phyloP scores from a whole-genome alignment of 2,888 invertebrate genomes.

The Nasonia oneida region DNA sequence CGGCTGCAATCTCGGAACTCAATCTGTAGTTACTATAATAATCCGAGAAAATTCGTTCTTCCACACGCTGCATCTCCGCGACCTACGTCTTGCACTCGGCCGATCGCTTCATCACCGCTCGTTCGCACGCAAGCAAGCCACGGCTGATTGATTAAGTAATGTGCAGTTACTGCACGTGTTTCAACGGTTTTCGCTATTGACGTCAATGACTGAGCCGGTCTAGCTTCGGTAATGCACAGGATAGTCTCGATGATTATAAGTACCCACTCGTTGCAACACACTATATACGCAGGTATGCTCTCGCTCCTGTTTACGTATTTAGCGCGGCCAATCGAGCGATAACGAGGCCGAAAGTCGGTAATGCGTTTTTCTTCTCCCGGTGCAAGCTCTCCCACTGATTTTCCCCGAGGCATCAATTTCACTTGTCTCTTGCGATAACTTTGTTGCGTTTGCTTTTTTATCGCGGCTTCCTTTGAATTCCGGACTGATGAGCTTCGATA shows the following conservation, averaged over 20 bases:
- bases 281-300: background rate
- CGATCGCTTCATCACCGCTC: slow-evolving; percentile 10
- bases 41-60: slow-evolving; percentile 23
- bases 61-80: too few relatives aligned
- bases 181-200: slow-evolving; percentile 4
- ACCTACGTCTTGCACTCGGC: too few relatives aligned
- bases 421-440: background rate
- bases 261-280: background rate
- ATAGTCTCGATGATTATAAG: background rate
- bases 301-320: background rate
- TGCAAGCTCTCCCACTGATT: background rate
- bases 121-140: background rate
- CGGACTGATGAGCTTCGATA: background rate
- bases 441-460: background rate
- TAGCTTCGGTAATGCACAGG: background rate
- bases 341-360: background rate
- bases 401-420: background rate
- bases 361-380: background rate
- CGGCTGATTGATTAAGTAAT: slow-evolving; percentile 44
- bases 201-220: slow-evolving; percentile 12
- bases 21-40: background rate
- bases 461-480: background rate
- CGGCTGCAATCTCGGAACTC: background rate
- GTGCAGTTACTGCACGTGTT: slow-evolving; percentile 25
- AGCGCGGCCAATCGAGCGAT: background rate